Conservation (phyloP, 1,140 invertebrate genomes). For the Aphaenogaster rudis region DNA sequence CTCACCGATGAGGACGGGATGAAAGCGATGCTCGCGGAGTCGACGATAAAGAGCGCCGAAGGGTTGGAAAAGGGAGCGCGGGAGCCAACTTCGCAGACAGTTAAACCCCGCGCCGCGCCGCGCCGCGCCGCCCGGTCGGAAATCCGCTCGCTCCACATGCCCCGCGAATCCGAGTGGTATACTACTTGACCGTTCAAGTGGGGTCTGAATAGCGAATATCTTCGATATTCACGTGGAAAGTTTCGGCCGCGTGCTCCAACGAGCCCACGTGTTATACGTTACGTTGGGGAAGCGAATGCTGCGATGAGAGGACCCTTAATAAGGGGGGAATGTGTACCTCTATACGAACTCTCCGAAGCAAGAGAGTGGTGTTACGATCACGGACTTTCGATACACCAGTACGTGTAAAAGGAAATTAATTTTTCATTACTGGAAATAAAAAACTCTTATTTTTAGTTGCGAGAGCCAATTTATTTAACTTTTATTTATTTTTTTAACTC, state of each 20-base stretch:
- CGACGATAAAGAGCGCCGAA: constrained; percentile 51
- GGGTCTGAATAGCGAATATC: constrained; percentile 66
- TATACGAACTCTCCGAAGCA: neutral
- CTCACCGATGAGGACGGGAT: constrained; percentile 12
- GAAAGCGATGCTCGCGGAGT: constrained; percentile 39
- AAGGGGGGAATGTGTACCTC: neutral
- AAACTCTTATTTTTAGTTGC: neutral
- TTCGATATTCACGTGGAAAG: constrained; percentile 58
- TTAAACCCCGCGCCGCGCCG: constrained; percentile 51
- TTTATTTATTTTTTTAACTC: no score
- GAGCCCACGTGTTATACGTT: constrained; percentile 34
- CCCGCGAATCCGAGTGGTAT: constrained; percentile 60
- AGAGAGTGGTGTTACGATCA: neutral
- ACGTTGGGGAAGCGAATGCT: neutral
- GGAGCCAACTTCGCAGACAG: constrained; percentile 61
- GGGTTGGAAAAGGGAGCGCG: constrained; percentile 32
- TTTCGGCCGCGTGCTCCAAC: constrained; percentile 16
- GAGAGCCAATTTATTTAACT: no score
- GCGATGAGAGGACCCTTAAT: neutral
- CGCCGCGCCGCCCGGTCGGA: constrained; percentile 20
- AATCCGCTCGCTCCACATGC: constrained; percentile 38
- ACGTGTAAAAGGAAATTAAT: neutral
- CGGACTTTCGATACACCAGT: neutral
- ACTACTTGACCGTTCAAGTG: constrained; percentile 65
- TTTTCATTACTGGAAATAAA: neutral